Percentiles rank a stretch among this genome's conserved stretches.
Conservation (phyloP, 2,797 vertebrate genomes). For the Smutsia temminckii region DNA sequence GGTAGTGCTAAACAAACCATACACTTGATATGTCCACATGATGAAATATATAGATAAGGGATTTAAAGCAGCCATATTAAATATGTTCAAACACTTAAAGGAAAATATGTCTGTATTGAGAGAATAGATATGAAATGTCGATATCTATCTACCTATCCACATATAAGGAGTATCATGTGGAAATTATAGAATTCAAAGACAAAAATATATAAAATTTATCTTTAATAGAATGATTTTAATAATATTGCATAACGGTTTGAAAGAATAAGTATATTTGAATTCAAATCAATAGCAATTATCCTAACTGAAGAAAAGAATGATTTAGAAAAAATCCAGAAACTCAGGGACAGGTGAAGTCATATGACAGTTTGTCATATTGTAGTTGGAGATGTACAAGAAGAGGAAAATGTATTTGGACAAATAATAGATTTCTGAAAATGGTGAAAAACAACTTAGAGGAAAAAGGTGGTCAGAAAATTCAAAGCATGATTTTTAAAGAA, state of each 20-base stretch:
- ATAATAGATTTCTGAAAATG: not conserved
- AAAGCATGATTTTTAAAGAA: not conserved
- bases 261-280: not conserved
- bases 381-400: not conserved
- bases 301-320: not conserved
- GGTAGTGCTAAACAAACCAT: not conserved
- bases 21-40: not conserved
- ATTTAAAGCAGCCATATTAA: not conserved
- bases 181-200: not conserved
- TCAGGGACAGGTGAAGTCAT: not conserved
- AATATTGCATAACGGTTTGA: not conserved
- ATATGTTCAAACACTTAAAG: not conserved
- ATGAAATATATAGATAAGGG: not conserved
- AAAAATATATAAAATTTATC: not conserved
- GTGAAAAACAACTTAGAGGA: not conserved
- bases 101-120: not conserved
- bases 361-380: not conserved
- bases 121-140: not conserved
- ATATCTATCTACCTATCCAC: not conserved
- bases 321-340: not conserved
- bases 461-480: not conserved
- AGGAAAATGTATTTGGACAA: not conserved
- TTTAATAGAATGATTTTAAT: not conserved
- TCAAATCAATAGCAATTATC: not conserved
- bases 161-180: not conserved